phyloP scores from a whole-genome alignment of 2,888 invertebrate genomes.

The Ophion ellenae region DNA sequence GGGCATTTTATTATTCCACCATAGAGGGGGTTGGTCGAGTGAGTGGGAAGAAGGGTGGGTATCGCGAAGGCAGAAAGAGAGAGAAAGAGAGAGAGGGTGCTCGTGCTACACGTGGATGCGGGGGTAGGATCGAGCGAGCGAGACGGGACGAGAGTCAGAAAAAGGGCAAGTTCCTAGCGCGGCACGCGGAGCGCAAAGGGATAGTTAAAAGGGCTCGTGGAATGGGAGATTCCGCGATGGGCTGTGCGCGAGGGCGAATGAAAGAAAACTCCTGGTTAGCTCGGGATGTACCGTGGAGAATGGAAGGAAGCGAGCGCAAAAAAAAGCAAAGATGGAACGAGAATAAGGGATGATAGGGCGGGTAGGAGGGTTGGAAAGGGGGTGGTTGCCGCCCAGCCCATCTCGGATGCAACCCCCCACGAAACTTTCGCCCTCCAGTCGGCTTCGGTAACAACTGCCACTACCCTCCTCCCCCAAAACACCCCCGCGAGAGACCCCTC shows the following conservation, averaged over 20 bases:
- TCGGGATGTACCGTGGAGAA: constrained; percentile 45
- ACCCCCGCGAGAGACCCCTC: constrained; percentile 7
- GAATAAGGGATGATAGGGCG: constrained; percentile 56
- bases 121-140: constrained; percentile 52
- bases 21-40: constrained; percentile 68
- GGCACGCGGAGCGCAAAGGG: constrained; percentile 22
- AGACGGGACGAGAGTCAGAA: constrained; percentile 16
- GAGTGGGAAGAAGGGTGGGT: constrained; percentile 61
- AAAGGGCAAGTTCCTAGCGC: background rate
- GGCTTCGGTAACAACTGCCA: constrained; percentile 62
- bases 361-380: constrained; percentile 37
- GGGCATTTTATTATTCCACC: constrained; percentile 82
- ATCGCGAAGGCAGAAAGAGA: background rate
- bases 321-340: constrained; percentile 51
- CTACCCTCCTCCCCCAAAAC: constrained; percentile 16
- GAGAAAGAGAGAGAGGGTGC: constrained; percentile 26
- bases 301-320: constrained; percentile 43
- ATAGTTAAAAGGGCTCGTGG: constrained; percentile 42
- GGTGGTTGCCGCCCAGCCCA: constrained; percentile 65
- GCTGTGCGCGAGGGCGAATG: constrained; percentile 59
- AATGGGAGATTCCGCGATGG: constrained; percentile 45
- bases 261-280: constrained; percentile 61
- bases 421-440: constrained; percentile 63
- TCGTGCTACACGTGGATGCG: constrained; percentile 44
- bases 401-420: constrained; percentile 53